phyloP scores from a whole-genome alignment of 2,888 invertebrate species.

The Luperina nickerlii region DNA sequence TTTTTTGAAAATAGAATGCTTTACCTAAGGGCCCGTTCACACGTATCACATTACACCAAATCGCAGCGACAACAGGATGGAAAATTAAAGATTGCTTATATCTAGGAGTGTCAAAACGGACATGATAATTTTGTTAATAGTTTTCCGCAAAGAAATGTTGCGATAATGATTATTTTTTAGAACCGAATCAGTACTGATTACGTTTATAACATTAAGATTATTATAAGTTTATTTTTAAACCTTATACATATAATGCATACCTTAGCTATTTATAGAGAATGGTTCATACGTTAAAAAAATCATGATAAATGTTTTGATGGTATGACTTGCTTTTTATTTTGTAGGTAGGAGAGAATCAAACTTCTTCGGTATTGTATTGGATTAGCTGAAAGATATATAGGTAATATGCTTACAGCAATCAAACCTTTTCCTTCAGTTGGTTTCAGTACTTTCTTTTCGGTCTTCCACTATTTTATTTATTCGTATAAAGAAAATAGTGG shows the following conservation, averaged over 20 bases:
- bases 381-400: no score
- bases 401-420: not conserved
- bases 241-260: not conserved
- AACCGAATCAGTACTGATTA: conserved; percentile 44
- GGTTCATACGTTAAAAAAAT: no score
- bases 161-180: conserved; percentile 23
- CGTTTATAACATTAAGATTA: conserved; percentile 8
- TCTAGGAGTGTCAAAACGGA: conserved; percentile 9
- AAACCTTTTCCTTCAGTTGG: not conserved
- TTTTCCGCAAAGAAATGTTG: conserved; percentile 10
- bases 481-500: no score
- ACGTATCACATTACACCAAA: not conserved
- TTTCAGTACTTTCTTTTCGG: no score
- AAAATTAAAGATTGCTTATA: not conserved
- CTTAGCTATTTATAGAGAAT: not conserved
- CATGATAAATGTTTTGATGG: not conserved
- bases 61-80: not conserved
- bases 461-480: no score
- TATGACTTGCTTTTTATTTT: not conserved
- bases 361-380: not conserved
- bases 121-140: conserved; percentile 14
- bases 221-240: conserved; percentile 35
- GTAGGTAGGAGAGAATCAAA: not conserved
- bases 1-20: conserved; percentile 1
- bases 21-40: not conserved